These are phyloP conservation scores for Sphecodes monilicornis DNA, from an alignment of 2,888 invertebrate species.

Conservation along the genomic window DNA sequence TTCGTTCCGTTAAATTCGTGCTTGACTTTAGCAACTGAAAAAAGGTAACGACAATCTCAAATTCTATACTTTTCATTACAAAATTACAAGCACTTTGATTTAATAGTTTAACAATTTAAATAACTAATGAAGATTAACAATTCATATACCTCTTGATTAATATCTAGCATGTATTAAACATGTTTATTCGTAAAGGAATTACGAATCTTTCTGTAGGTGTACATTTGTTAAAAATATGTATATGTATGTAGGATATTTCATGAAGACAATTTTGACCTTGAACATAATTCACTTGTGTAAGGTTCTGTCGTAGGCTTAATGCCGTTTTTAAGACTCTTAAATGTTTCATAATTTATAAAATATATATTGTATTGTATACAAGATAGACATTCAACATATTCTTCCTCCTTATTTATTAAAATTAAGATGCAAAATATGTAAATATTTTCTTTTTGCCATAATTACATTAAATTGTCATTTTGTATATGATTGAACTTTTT, in stretches of 20 bases:
- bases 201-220: neutral
- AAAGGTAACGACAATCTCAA: slow-evolving; percentile 38
- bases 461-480: neutral
- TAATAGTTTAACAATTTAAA: neutral
- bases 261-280: slow-evolving; percentile 45
- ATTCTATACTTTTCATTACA: neutral
- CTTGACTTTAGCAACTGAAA: slow-evolving; percentile 14
- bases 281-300: slow-evolving; percentile 17
- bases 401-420: neutral
- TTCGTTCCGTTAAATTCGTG: slow-evolving; percentile 22
- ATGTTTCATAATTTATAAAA: neutral
- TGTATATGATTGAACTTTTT: neutral
- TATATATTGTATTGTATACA: slow-evolving; percentile 1
- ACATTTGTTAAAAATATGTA: neutral
- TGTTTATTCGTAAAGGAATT: neutral
- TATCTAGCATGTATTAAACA: neutral
- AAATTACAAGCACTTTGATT: neutral
- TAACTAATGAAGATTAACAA: neutral
- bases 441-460: neutral
- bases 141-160: neutral
- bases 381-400: neutral
- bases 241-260: neutral
- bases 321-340: neutral
- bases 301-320: neutral
- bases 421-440: neutral